Evolutionary conservation across 23 tunicate species (phyloP), one percentile per base, ranked within the genome.

Genomic region (Clavelina lepadiformis): DNA sequence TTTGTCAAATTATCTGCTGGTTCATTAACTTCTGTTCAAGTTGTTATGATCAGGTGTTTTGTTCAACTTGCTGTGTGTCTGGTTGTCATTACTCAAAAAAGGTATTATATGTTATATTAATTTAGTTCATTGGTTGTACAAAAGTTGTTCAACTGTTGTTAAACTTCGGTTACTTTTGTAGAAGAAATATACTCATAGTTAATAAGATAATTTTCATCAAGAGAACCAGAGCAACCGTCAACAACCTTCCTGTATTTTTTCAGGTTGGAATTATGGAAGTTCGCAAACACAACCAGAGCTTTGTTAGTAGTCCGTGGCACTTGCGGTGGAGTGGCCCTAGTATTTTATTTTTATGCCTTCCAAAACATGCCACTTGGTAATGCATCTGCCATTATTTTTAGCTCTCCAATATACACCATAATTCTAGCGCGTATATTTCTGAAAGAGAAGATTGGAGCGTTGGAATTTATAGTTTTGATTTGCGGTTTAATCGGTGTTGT

Each of bases 341-440:
- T 72, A 22, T 58, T 72, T 4, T 58, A 58, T 15, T 72, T 72
- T 72, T 72, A 57, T 37, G 44, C 77, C 2, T 72, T 72, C 58
- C 77, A 72, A 72, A 72, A 72, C 36, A 23, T 72, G 67, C 77
- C 77, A 21, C 15, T 72, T 35, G 77, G 77, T 35, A 67, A 72
- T 51, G 77, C 77, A 27, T 57, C 77, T 2, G 77, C 77, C 2
- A 72, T 72, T 25, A 28, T 72, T 20, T 72, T 72, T 35, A 72
- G 77, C 38, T 57, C 77, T 36, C 37, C 77, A 26, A 28, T 72
- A 5, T 72, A 72, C 27, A 57, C 62, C 6, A 19, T 34, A 24
- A 1, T 72, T 3, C 31, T 72, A 33, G 77, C 77, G 37, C 32
- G 77, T n/a, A 25, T 72, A 7, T 58, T 72, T n/a, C 35, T 72